Percentiles rank a stretch among this genome's conserved stretches.
phyloP scores from a whole-genome alignment of 1,140 invertebrate genomes.

The Oreohelix idahoensis region DNA sequence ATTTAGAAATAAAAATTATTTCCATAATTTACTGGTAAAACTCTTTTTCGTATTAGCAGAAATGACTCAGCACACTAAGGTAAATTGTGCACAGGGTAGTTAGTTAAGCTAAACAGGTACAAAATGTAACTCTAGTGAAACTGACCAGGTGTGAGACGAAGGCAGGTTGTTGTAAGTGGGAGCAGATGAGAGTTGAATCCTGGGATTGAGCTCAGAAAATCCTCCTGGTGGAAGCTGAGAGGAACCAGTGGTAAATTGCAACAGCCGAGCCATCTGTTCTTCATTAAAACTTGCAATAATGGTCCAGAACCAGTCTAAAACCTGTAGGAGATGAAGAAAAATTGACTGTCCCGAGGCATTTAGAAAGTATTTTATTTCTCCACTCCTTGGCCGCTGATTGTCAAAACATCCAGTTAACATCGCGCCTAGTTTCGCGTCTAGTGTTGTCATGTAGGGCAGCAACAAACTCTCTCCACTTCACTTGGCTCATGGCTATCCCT shows the following conservation, averaged over 20 bases:
- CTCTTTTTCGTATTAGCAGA: not conserved
- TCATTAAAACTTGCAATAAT: conserved; percentile 92
- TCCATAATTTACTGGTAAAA: not conserved
- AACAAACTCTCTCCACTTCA: too few species aligned
- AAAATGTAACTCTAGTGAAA: not conserved
- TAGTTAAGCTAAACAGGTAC: not conserved
- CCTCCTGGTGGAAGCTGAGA: conserved; percentile 92
- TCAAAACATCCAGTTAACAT: too few species aligned
- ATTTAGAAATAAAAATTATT: not conserved
- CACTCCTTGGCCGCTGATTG: too few species aligned
- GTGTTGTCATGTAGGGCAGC: too few species aligned
- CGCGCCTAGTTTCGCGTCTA: too few species aligned
- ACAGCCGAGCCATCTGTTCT: conserved; percentile 91
- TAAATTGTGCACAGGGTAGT: not conserved
- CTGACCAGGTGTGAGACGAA: conserved; percentile 92
- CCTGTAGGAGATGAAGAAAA: conserved; percentile 62
- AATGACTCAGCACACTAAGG: not conserved
- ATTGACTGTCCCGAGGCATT: too few species aligned
- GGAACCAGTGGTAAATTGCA: conserved; percentile 93
- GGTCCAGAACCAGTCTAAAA: conserved; percentile 95
- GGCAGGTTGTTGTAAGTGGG: conserved; percentile 91
- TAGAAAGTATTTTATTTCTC: too few species aligned
- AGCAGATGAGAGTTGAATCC: conserved; percentile 91
- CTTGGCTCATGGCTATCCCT: too few species aligned
- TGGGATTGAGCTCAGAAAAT: conserved; percentile 87